These are phyloP conservation scores for Macrobrachium rosenbergii DNA, from an alignment of 1,140 invertebrate species.

Conservation along the genomic window DNA sequence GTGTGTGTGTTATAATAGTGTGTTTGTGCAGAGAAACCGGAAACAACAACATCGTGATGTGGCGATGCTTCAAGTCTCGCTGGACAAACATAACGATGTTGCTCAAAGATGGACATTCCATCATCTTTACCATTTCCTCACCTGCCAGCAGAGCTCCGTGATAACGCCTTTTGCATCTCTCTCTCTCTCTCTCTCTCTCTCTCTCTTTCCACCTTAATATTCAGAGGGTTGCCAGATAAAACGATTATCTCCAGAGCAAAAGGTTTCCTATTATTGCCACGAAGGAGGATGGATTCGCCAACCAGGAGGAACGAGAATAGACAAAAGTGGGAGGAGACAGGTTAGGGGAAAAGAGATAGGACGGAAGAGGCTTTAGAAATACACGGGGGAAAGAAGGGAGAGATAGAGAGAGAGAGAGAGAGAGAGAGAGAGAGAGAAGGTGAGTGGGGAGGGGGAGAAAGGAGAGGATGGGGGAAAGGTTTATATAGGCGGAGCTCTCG, in stretches of 20 bases:
- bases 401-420: not conserved
- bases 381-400: not conserved
- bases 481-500: not conserved
- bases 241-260: not conserved
- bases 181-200: too few relatives aligned
- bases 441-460: not conserved
- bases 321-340: not conserved
- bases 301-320: not conserved
- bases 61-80: too few relatives aligned
- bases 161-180: too few relatives aligned
- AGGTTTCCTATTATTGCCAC: not conserved
- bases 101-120: too few relatives aligned
- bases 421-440: not conserved
- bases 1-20: too few relatives aligned
- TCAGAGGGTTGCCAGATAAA: too few relatives aligned
- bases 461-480: not conserved
- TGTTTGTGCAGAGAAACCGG: too few relatives aligned
- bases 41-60: too few relatives aligned
- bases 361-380: not conserved
- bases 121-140: too few relatives aligned
- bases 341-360: not conserved
- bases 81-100: too few relatives aligned
- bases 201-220: too few relatives aligned
- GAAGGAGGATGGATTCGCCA: not conserved
- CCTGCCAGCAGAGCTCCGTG: too few relatives aligned